A percentile compares a stretch with the other conserved stretches of the same genome.
Conservation (phyloP, 2,888 invertebrate species). For the Drosophila fulvimacula region DNA sequence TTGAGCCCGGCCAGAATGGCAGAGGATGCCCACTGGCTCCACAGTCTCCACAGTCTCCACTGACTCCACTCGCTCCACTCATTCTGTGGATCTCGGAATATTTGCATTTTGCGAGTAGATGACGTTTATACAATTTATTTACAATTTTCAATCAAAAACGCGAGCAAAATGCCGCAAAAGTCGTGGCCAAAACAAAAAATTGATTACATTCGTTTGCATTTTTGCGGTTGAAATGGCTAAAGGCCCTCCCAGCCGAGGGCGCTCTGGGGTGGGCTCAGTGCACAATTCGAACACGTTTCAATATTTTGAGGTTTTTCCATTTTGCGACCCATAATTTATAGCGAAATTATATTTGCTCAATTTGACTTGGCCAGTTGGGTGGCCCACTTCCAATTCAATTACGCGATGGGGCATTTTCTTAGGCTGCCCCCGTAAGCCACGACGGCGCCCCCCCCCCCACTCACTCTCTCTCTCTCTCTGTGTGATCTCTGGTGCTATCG, state of each 20-base stretch:
- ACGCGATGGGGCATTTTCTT: conserved; percentile 35
- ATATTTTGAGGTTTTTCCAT: conserved; percentile 75
- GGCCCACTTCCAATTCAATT: conserved; percentile 52
- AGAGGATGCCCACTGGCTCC: neutral
- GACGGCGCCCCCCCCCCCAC: neutral
- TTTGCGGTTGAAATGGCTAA: conserved; percentile 34
- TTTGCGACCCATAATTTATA: conserved; percentile 69
- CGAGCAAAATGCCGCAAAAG: conserved; percentile 65
- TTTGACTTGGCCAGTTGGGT: conserved; percentile 58
- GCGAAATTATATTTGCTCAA: conserved; percentile 73
- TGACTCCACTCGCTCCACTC: no score
- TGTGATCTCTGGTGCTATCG: conserved; percentile 13
- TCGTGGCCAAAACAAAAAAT: conserved; percentile 71
- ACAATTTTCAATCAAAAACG: conserved; percentile 77
- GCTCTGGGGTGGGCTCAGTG: conserved; percentile 44
- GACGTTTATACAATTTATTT: conserved; percentile 79
- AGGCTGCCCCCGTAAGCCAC: neutral
- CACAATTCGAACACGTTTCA: conserved; percentile 78
- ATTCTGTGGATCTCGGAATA: conserved; percentile 30
- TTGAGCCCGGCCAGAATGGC: conserved; percentile 37
- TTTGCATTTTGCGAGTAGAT: conserved; percentile 71
- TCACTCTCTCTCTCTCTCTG: neutral
- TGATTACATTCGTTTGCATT: conserved; percentile 61
- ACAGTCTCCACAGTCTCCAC: no score
- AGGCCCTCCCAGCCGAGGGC: conserved; percentile 1